phyloP scores from a whole-genome alignment of 1,140 invertebrate species.

The Drosophila miranda region DNA sequence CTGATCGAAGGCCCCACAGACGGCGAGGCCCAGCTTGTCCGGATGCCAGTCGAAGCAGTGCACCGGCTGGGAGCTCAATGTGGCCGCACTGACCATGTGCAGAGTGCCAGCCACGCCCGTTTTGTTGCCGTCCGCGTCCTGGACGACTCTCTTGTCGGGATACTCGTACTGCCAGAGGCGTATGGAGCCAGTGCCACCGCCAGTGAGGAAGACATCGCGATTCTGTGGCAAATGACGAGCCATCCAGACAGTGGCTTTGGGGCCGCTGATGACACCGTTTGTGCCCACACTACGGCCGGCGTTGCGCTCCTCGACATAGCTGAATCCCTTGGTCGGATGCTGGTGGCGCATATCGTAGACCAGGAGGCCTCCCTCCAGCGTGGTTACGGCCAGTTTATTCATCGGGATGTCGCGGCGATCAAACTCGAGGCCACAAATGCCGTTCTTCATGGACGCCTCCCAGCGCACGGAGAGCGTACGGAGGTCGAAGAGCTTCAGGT shows the following conservation, averaged over 20 bases:
- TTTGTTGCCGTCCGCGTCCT: conserved; percentile 87
- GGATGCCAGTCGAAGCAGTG: conserved; percentile 95
- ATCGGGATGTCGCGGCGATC: conserved; percentile 96
- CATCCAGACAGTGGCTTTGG: conserved; percentile 94
- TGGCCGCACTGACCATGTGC: conserved; percentile 90
- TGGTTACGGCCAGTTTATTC: conserved; percentile 97
- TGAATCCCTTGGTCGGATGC: conserved; percentile 94
- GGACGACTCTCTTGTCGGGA: conserved; percentile 88
- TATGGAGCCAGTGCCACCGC: conserved; percentile 93
- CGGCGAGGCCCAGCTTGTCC: conserved; percentile 93
- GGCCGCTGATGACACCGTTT: conserved; percentile 83
- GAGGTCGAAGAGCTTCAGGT: conserved; percentile 98
- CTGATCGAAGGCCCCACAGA: conserved; percentile 96
- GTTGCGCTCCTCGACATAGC: conserved; percentile 88
- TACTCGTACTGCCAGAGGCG: conserved; percentile 97
- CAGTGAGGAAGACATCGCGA: conserved; percentile 95
- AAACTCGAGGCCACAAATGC: conserved; percentile 95
- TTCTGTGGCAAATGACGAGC: conserved; percentile 96
- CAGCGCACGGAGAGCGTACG: conserved; percentile 91
- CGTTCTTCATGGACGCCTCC: conserved; percentile 97
- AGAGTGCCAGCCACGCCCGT: conserved; percentile 90
- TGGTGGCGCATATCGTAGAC: conserved; percentile 95
- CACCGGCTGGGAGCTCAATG: conserved; percentile 94
- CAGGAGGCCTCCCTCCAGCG: conserved; percentile 95
- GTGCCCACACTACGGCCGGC: conserved; percentile 81